phyloP scores from a whole-genome alignment of 2,888 invertebrate species.

The Byasa hedistus region DNA sequence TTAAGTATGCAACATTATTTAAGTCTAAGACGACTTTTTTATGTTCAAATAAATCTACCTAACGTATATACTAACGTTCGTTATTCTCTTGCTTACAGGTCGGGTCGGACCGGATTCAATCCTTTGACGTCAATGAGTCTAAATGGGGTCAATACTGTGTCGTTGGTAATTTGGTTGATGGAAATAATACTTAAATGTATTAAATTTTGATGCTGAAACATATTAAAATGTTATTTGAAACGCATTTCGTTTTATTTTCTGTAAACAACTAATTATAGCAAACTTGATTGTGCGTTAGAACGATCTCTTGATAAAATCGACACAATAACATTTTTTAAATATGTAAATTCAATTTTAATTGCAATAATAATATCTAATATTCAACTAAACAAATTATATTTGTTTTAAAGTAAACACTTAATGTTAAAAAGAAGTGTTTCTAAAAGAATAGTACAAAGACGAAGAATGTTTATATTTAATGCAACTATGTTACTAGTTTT shows the following conservation, averaged over 20 bases:
- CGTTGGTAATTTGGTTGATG: conserved; percentile 20
- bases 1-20: neutral
- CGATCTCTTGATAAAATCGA: neutral
- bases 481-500: neutral
- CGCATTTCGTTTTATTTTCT: conserved; percentile 20
- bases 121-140: conserved; percentile 43
- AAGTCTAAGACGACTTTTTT: neutral
- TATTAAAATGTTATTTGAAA: conserved; percentile 25
- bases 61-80: conserved; percentile 12
- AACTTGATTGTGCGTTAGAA: neutral
- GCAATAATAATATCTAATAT: no score
- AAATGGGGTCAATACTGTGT: conserved; percentile 26
- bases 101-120: conserved; percentile 41
- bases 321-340: no score
- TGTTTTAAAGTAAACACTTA: no score
- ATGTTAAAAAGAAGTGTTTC: no score
- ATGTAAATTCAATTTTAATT: no score
- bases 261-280: conserved; percentile 7
- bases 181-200: conserved; percentile 23
- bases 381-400: no score
- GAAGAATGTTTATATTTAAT: conserved; percentile 2
- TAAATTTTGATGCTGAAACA: conserved; percentile 14
- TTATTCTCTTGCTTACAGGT: conserved; percentile 51
- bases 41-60: neutral
- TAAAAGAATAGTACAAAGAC: no score